Evolutionary conservation across 2,888 invertebrate genomes (phyloP).

Genomic region (Sinodicranocentrus sp.): DNA sequence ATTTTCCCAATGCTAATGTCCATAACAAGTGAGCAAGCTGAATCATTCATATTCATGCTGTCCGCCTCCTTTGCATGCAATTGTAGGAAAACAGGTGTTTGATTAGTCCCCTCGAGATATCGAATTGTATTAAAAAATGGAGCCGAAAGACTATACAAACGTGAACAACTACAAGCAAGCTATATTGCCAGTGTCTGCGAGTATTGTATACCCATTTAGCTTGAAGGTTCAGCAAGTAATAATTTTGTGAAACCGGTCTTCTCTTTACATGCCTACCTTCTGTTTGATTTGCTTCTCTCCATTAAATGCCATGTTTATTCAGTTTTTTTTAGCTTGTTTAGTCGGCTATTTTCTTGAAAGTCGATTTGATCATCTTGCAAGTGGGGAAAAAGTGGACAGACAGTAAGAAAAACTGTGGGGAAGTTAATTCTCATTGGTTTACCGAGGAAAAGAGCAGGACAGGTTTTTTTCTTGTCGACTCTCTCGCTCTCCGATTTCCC

Average conservation of each 20-base stretch:
- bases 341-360: constrained; percentile 31
- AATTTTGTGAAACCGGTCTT: constrained; percentile 10
- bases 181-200: background rate
- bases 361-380: constrained; percentile 47
- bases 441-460: constrained; percentile 35
- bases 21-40: too few relatives aligned
- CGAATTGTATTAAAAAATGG: constrained; percentile 17
- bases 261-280: background rate
- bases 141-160: constrained; percentile 7
- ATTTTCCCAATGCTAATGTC: too few relatives aligned
- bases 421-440: constrained; percentile 59
- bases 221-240: too few relatives aligned
- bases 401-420: constrained; percentile 39
- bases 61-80: background rate
- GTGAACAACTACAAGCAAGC: background rate
- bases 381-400: constrained; percentile 40
- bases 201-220: too few relatives aligned
- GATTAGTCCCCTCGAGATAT: constrained; percentile 33
- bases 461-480: constrained; percentile 40
- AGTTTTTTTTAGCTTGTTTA: constrained; percentile 13
- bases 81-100: constrained; percentile 7
- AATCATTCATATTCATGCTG: background rate
- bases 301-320: constrained; percentile 40
- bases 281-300: constrained; percentile 7
- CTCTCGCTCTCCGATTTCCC: constrained; percentile 55